Evolutionary conservation across 2,113 vertebrate species (phyloP).

Genomic region (Xenus cinereus): DNA sequence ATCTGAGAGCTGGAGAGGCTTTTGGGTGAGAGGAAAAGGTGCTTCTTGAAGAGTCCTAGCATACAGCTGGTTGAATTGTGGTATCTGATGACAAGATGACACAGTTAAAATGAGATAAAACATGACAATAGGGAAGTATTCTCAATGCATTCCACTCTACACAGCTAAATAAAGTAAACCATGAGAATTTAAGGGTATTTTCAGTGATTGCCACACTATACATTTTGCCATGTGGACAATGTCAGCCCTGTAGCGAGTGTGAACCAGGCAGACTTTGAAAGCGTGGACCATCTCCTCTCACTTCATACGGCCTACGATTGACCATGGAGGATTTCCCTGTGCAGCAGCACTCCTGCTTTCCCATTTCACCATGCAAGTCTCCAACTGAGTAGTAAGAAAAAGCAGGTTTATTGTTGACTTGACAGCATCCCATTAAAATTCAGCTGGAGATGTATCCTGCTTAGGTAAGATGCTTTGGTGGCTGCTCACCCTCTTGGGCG

Average conservation of each 20-base stretch:
- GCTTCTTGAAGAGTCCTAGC: not conserved
- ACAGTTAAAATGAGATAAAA: not conserved
- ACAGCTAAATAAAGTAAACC: not conserved
- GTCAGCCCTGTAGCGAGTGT: not conserved
- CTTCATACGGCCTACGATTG: not conserved
- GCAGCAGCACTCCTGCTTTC: not conserved
- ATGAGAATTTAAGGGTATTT: not conserved
- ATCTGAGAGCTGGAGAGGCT: not conserved
- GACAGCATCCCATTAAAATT: not conserved
- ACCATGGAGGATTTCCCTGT: accelerated
- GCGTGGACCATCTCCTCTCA: not conserved
- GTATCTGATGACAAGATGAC: not conserved
- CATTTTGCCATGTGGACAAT: not conserved
- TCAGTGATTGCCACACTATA: not conserved
- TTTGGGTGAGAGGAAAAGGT: not conserved
- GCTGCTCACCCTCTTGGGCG: not conserved
- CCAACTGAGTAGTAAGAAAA: not conserved
- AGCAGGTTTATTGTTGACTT: not conserved
- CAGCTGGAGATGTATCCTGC: not conserved
- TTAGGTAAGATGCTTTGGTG: not conserved
- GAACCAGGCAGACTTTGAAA: not conserved
- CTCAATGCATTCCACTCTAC: not conserved
- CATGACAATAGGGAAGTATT: not conserved
- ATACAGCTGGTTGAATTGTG: not conserved
- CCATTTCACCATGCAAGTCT: not conserved